phyloP scores from a whole-genome alignment of 2,113 vertebrate genomes.

The Etheostoma spectabile region DNA sequence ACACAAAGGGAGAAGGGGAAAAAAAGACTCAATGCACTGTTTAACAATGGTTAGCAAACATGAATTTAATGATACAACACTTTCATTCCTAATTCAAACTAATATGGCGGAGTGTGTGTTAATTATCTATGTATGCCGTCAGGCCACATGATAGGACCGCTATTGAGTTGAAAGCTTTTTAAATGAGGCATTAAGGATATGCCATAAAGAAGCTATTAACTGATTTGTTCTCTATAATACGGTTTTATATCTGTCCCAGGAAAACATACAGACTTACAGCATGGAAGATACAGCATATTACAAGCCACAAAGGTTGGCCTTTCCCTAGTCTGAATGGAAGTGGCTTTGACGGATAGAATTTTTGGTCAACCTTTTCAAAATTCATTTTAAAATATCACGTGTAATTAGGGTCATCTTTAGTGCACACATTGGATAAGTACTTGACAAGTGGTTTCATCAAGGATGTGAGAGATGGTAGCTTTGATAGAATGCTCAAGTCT shows the following conservation, averaged over 20 bases:
- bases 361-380: conserved; percentile 53
- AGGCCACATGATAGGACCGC: conserved; percentile 54
- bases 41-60: conserved; percentile 59
- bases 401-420: conserved; percentile 46
- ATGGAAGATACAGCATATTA: conserved; percentile 30
- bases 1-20: conserved; percentile 25
- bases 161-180: conserved; percentile 71
- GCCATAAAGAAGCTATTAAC: conserved; percentile 70
- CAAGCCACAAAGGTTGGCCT: conserved; percentile 16
- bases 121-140: conserved; percentile 65
- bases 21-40: background rate
- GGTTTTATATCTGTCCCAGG: conserved; percentile 38
- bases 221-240: conserved; percentile 67
- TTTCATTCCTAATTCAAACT: conserved; percentile 45
- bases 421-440: conserved; percentile 14
- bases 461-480: conserved; percentile 14
- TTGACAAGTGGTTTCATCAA: conserved; percentile 30
- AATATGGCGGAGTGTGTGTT: conserved; percentile 55
- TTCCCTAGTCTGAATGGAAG: conserved; percentile 18
- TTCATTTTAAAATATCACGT: conserved; percentile 59
- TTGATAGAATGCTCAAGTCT: conserved; percentile 35
- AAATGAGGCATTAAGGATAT: conserved; percentile 64
- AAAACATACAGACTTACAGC: conserved; percentile 36
- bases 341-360: conserved; percentile 31
- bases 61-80: conserved; percentile 48